phyloP scores from a whole-genome alignment of 2,797 vertebrate species.

The Numenius phaeopus region DNA sequence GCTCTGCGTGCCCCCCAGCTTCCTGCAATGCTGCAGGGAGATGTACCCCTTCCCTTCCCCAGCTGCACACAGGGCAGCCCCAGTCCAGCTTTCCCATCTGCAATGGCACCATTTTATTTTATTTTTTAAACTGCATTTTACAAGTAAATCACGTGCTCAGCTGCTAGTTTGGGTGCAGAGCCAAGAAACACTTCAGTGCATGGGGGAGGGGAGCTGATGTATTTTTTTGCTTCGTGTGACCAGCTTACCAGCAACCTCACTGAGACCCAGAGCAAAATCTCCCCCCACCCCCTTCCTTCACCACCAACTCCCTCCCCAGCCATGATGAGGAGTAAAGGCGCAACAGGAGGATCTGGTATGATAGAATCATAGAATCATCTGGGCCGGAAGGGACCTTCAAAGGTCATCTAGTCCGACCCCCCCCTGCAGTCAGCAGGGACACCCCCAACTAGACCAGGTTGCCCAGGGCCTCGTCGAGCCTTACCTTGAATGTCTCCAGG shows the following conservation, averaged over 20 bases:
- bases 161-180: slow-evolving; percentile 49
- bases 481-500: no score
- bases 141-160: slow-evolving; percentile 55
- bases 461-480: no score
- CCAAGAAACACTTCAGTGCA: slow-evolving; percentile 42
- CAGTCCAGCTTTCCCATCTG: not conserved
- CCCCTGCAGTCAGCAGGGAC: no score
- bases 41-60: not conserved
- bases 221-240: slow-evolving; percentile 29
- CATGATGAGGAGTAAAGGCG: accelerated
- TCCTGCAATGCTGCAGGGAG: not conserved
- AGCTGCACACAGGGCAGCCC: not conserved
- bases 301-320: not conserved
- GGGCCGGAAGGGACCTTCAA: no score
- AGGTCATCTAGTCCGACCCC: no score
- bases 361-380: no score
- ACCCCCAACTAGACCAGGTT: no score
- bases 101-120: not conserved
- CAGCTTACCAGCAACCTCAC: not conserved
- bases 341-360: not conserved
- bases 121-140: slow-evolving; percentile 10
- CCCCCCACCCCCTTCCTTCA: not conserved
- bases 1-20: not conserved
- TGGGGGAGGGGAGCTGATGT: slow-evolving; percentile 52
- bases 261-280: not conserved